Percentiles rank a stretch among this genome's conserved stretches.
These are phyloP conservation scores for Pelodiscus sinensis DNA, from an alignment of 2,113 vertebrate species.

Conservation along the genomic window DNA sequence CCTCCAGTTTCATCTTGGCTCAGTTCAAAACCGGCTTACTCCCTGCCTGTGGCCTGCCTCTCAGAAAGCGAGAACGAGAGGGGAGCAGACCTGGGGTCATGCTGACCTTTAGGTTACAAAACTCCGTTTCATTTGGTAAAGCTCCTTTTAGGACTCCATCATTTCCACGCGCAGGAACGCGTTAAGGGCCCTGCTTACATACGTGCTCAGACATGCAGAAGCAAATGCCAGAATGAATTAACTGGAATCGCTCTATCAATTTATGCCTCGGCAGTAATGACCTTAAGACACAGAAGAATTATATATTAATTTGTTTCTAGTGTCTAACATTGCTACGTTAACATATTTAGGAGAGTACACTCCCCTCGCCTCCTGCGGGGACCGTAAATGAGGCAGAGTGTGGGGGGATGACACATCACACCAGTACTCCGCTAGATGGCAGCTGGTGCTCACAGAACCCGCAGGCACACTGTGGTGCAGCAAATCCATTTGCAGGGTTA, in stretches of 20 bases:
- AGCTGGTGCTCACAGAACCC: constrained; percentile 73
- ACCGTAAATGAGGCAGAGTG: constrained; percentile 70
- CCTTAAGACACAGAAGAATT: constrained; percentile 80
- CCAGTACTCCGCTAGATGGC: constrained; percentile 78
- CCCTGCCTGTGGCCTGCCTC: rapidly evolving
- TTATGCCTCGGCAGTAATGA: constrained; percentile 78
- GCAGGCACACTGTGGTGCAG: constrained; percentile 18
- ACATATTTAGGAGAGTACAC: constrained; percentile 69
- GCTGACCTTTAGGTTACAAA: constrained; percentile 55
- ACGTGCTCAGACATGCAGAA: constrained; percentile 74
- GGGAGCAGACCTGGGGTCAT: rapidly evolving
- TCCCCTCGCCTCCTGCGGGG: constrained; percentile 68
- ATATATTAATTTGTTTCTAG: constrained; percentile 80
- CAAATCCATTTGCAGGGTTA: constrained; percentile 48
- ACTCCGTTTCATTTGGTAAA: constrained; percentile 47
- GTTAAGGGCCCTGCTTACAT: constrained; percentile 54
- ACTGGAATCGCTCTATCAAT: constrained; percentile 79
- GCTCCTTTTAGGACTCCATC: constrained; percentile 49
- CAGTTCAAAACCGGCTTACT: not conserved
- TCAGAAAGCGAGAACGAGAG: rapidly evolving
- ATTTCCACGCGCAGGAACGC: not conserved
- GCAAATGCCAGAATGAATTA: constrained; percentile 74
- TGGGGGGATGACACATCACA: constrained; percentile 9
- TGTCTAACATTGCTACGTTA: constrained; percentile 71
- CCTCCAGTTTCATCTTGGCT: not conserved